Base-by-base conservation (phyloP, 1,140 invertebrate genomes). In the Callitettix versicolor region DNA sequence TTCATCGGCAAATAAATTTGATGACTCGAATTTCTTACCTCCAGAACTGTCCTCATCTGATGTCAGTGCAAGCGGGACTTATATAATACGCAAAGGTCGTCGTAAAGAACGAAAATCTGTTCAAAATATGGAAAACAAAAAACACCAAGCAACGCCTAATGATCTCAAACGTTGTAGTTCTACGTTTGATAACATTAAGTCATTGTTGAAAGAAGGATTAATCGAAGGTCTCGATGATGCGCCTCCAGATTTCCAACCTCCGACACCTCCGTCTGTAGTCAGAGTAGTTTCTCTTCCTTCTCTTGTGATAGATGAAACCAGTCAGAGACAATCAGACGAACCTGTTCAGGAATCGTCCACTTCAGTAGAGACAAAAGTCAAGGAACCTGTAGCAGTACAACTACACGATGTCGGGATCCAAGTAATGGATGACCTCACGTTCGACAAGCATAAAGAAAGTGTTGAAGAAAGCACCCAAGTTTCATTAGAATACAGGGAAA, bases 131-230 rank as follows among this genome's bases (percentile, higher is more conserved):
- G 14, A 68, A 53, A 44, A 15, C 40, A 33, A 24, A 40, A 58
- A 22, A 44, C 71, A 53, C 70, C 73, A 53, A 70, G 68, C 18
- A 73, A 71, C 75, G 50, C 75, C 76, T 54, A 78, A 78, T 65
- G 79, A 81, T 60, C 74, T 76, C 49, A 82, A 82, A 65, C 79
- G 83, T 59, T 83, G 82, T 68, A 85, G 81, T 62, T 83, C 80
- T 40, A 86, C 84, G 1, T 88, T 87, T 68, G 84, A 86, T 71
- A 85, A 86, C 61, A 85, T 87, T 58, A 82, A 84, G 62, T 82
- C 82, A 34, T 66, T 88, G 42, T 73, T 86, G 43, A 81, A 80
- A 64, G 80, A 84, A 67, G 81, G 82, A 46, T 73, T 79, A 59
- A 64, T 72, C n/a, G 76, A 78, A 54, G 74, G 73, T 3, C 52